These are phyloP conservation scores for Ptychobarbus kaznakovi DNA, from an alignment of 2,797 vertebrate genomes.

Conservation along the genomic window DNA sequence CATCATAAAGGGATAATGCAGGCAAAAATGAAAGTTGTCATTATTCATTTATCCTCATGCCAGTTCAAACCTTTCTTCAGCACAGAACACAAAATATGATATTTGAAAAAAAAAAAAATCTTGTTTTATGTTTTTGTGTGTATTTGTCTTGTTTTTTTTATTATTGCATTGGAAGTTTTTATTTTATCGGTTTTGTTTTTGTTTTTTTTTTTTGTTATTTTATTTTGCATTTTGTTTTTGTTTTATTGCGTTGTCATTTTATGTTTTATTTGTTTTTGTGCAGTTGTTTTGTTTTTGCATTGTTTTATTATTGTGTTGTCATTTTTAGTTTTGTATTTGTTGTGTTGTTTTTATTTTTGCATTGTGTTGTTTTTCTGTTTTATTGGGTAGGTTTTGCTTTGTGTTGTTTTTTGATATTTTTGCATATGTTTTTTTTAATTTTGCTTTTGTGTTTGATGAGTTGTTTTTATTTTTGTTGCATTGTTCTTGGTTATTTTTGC, in stretches of 20 bases:
- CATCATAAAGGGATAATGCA: background rate
- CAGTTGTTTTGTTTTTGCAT: too few relatives aligned
- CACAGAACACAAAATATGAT: background rate
- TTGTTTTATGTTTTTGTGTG: background rate
- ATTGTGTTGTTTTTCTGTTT: background rate
- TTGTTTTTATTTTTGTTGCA: too few relatives aligned
- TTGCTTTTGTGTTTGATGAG: too few relatives aligned
- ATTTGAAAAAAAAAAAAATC: too few relatives aligned
- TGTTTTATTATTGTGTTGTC: background rate
- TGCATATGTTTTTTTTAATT: too few relatives aligned
- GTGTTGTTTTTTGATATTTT: too few relatives aligned
- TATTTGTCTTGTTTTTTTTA: background rate
- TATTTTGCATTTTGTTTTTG: background rate
- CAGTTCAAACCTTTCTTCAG: background rate
- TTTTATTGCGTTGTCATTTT: background rate
- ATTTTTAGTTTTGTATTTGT: background rate
- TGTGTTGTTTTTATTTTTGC: background rate
- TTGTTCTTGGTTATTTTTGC: background rate
- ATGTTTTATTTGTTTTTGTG: background rate
- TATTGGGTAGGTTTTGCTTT: too few relatives aligned
- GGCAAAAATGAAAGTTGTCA: background rate
- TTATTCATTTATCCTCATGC: background rate
- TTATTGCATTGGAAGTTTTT: too few relatives aligned
- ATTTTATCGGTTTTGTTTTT: background rate
- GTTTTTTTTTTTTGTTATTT: too few relatives aligned